A percentile compares a stretch with the other conserved stretches of the same genome.
Evolutionary conservation across 2,113 vertebrate species (phyloP).

Genomic region (Pogona vitticeps): DNA sequence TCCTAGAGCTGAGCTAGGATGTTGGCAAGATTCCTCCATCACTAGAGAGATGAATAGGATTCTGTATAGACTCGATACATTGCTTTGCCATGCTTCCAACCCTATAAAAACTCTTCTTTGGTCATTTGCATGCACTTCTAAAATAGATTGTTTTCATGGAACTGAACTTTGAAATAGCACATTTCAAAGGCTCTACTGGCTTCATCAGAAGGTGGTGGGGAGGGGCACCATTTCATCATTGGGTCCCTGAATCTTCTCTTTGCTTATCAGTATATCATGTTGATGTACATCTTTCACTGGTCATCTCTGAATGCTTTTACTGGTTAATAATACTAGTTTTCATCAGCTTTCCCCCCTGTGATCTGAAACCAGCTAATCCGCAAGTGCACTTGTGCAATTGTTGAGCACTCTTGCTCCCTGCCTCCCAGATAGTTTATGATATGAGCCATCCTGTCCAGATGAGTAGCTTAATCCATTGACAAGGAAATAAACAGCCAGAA

Average conservation of each 20-base stretch:
- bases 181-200: neutral
- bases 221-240: neutral
- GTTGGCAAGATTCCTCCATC: no score
- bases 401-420: no score
- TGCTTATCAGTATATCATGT: neutral
- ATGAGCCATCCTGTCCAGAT: neutral
- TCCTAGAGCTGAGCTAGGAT: no score
- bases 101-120: no score
- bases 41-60: no score
- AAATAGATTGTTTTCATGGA: neutral
- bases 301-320: neutral
- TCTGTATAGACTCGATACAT: no score
- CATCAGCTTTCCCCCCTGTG: neutral
- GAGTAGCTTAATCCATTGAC: neutral
- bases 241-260: neutral
- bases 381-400: neutral
- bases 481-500: neutral
- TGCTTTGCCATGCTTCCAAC: no score
- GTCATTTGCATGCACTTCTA: no score
- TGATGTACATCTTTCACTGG: neutral
- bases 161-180: neutral
- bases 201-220: neutral
- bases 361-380: neutral
- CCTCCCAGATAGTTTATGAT: no score
- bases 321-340: neutral